Conservation (phyloP, 23 tunicate species). For the Phallusia fumigata region DNA sequence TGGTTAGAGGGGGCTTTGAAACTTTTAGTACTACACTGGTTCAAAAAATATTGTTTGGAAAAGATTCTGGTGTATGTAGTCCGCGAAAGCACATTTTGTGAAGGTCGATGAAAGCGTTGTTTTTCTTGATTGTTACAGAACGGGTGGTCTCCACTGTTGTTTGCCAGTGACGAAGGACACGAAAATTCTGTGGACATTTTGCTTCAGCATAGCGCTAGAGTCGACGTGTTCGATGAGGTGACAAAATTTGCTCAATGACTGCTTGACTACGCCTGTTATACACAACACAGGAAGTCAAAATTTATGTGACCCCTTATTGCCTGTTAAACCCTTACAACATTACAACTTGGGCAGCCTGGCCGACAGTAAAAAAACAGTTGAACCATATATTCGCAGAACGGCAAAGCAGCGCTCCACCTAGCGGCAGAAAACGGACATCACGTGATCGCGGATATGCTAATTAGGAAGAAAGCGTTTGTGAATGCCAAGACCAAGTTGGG, state of each 20-base stretch:
- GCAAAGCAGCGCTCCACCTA: slow-evolving; percentile 91
- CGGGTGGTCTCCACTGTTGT: slow-evolving; percentile 89
- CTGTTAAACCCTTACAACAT: no score
- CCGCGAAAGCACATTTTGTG: no score
- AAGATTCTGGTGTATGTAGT: no score
- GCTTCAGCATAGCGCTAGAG: slow-evolving; percentile 73
- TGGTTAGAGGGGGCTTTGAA: no score
- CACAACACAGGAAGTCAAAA: no score
- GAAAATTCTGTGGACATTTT: slow-evolving; percentile 59
- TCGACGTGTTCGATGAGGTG: slow-evolving; percentile 95
- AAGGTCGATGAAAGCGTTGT: no score
- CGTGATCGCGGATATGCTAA: slow-evolving; percentile 66
- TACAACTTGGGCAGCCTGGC: no score
- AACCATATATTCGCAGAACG: slow-evolving; percentile 70
- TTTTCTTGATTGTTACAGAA: slow-evolving; percentile 41
- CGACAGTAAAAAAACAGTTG: no score
- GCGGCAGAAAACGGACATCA: slow-evolving; percentile 89
- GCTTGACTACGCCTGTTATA: no score
- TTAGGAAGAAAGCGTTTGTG: slow-evolving; percentile 75
- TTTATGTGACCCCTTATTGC: no score
- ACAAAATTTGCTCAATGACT: not conserved
- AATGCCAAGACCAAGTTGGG: slow-evolving; percentile 96
- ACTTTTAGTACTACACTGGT: no score
- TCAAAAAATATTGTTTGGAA: no score
- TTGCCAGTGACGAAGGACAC: slow-evolving; percentile 95